phyloP scores from a whole-genome alignment of 2,888 invertebrate genomes.

The Ochropacha duplaris region DNA sequence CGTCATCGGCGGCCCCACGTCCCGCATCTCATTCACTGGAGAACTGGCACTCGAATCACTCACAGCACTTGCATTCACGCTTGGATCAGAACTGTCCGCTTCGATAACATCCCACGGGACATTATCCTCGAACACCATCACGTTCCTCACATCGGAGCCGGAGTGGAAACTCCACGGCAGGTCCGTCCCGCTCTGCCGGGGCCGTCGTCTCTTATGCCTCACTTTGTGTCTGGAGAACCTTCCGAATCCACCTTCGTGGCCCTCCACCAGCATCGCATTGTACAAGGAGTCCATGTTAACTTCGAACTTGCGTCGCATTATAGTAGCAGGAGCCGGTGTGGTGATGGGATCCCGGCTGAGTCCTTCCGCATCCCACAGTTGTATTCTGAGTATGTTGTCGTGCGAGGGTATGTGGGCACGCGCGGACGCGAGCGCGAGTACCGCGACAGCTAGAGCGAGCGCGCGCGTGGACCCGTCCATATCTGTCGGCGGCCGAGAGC shows the following conservation, averaged over 20 bases:
- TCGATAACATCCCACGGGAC: conserved; percentile 80
- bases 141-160: conserved; percentile 77
- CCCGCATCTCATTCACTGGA: conserved; percentile 58
- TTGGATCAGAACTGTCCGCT: conserved; percentile 44
- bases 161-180: conserved; percentile 80
- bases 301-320: conserved; percentile 57
- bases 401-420: conserved; percentile 72
- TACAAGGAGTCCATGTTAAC: conserved; percentile 69
- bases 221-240: conserved; percentile 74
- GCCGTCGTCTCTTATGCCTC: conserved; percentile 74
- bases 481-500: conserved; percentile 70
- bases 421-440: conserved; percentile 65
- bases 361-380: conserved; percentile 77
- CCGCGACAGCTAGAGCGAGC: conserved; percentile 58
- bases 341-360: conserved; percentile 65
- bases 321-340: conserved; percentile 35
- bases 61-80: conserved; percentile 72
- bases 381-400: conserved; percentile 76
- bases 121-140: conserved; percentile 78
- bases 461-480: conserved; percentile 68
- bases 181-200: conserved; percentile 63
- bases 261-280: conserved; percentile 72
- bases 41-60: conserved; percentile 67
- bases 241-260: conserved; percentile 58
- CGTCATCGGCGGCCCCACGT: conserved; percentile 70